phyloP scores from a whole-genome alignment of 2,888 invertebrate genomes.

The Thera britannica region DNA sequence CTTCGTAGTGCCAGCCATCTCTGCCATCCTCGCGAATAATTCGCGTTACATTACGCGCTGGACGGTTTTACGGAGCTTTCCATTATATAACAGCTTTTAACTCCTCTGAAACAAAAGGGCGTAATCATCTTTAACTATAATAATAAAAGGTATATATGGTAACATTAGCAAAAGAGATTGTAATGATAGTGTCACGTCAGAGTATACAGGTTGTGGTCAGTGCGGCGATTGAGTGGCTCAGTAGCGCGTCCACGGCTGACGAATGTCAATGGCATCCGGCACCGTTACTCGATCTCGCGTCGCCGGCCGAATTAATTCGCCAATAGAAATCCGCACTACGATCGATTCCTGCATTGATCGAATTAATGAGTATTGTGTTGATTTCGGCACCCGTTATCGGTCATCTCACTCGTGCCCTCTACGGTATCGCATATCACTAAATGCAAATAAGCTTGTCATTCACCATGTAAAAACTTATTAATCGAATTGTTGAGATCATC shows the following conservation, averaged over 20 bases:
- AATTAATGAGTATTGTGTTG: constrained; percentile 76
- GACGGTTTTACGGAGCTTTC: not conserved
- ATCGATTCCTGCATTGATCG: constrained; percentile 75
- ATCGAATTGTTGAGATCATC: constrained; percentile 63
- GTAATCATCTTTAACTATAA: constrained; percentile 3
- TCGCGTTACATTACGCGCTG: not conserved
- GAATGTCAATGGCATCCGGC: constrained; percentile 81
- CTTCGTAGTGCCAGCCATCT: not conserved
- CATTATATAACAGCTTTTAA: not conserved
- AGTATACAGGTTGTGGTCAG: constrained; percentile 47
- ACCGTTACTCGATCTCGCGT: constrained; percentile 82
- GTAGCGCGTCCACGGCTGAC: constrained; percentile 68
- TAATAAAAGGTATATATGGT: constrained; percentile 19
- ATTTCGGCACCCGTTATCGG: constrained; percentile 70
- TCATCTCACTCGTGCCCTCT: constrained; percentile 65
- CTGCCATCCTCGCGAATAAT: not conserved
- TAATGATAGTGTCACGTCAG: constrained; percentile 44
- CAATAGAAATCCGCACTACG: constrained; percentile 74
- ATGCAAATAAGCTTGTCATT: constrained; percentile 53
- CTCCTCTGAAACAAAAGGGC: not conserved
- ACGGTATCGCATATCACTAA: constrained; percentile 46
- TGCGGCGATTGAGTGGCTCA: constrained; percentile 49
- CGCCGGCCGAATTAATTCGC: constrained; percentile 79
- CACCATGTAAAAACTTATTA: constrained; percentile 61
- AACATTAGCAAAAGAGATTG: constrained; percentile 29